Evolutionary conservation across 1,140 invertebrate genomes (phyloP).

Genomic region (Drosophila grimshawi): DNA sequence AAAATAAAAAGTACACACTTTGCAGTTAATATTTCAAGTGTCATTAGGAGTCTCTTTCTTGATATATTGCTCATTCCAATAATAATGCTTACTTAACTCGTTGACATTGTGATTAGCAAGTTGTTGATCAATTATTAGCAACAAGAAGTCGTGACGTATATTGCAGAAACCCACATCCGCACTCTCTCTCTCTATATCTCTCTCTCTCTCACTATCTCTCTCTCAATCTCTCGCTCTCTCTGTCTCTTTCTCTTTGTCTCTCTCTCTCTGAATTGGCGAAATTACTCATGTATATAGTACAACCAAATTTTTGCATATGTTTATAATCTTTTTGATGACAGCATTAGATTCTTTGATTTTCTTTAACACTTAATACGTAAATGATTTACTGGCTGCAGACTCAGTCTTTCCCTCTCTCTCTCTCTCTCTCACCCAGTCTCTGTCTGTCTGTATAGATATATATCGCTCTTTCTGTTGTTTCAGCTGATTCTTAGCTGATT

Average conservation of each 20-base stretch:
- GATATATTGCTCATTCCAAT: constrained; percentile 8
- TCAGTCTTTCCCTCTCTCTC: background rate
- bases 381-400: too few species aligned
- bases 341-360: too few species aligned
- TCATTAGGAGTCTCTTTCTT: background rate
- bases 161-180: too few species aligned
- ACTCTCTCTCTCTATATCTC: background rate
- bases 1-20: background rate
- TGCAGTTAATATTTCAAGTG: background rate
- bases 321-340: too few species aligned
- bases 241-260: background rate
- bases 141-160: background rate
- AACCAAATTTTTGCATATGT: too few species aligned
- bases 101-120: constrained; percentile 6
- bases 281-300: too few species aligned
- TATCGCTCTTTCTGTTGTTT: background rate
- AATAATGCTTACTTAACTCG: background rate
- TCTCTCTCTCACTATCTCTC: background rate
- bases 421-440: background rate
- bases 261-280: background rate
- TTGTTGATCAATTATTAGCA: constrained; percentile 10
- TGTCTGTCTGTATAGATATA: background rate
- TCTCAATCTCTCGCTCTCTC: background rate
- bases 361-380: too few species aligned
- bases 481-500: too few species aligned